Evolutionary conservation across 2,888 invertebrate species (phyloP).

Genomic region (Tachystola acroxantha): DNA sequence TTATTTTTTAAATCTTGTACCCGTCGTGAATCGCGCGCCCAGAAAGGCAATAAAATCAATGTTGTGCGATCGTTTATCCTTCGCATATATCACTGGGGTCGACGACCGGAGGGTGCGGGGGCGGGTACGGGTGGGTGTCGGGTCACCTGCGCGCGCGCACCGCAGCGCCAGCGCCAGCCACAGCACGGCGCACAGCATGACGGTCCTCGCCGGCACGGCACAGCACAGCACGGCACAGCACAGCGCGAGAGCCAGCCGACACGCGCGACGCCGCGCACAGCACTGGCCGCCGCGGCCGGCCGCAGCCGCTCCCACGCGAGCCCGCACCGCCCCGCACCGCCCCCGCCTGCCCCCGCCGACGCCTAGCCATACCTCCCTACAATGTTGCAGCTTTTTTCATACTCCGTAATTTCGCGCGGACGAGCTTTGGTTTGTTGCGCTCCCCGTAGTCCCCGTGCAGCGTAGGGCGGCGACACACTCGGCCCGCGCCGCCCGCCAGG

Average conservation of each 20-base stretch:
- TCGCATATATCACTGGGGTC: slow-evolving; percentile 61
- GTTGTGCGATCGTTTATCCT: slow-evolving; percentile 29
- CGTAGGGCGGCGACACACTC: too few species aligned
- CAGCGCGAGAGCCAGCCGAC: slow-evolving; percentile 10
- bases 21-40: too few species aligned
- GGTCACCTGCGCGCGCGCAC: slow-evolving; percentile 38
- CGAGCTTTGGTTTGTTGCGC: too few species aligned
- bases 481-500: too few species aligned
- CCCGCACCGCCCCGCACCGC: neutral
- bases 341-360: slow-evolving; percentile 13
- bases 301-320: neutral
- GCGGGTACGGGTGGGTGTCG: slow-evolving; percentile 40
- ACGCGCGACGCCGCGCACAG: slow-evolving; percentile 13
- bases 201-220: slow-evolving; percentile 40
- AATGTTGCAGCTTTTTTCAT: too few species aligned
- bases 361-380: slow-evolving; percentile 3
- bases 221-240: slow-evolving; percentile 6
- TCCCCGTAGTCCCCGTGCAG: too few species aligned
- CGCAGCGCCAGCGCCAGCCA: slow-evolving; percentile 30
- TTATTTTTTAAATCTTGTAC: too few species aligned
- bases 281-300: slow-evolving; percentile 11
- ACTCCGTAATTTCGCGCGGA: too few species aligned
- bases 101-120: slow-evolving; percentile 36
- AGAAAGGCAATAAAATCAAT: slow-evolving; percentile 15
- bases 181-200: slow-evolving; percentile 17